These are phyloP conservation scores for Anniella stebbinsi DNA, from an alignment of 2,797 vertebrate genomes.

Conservation along the genomic window DNA sequence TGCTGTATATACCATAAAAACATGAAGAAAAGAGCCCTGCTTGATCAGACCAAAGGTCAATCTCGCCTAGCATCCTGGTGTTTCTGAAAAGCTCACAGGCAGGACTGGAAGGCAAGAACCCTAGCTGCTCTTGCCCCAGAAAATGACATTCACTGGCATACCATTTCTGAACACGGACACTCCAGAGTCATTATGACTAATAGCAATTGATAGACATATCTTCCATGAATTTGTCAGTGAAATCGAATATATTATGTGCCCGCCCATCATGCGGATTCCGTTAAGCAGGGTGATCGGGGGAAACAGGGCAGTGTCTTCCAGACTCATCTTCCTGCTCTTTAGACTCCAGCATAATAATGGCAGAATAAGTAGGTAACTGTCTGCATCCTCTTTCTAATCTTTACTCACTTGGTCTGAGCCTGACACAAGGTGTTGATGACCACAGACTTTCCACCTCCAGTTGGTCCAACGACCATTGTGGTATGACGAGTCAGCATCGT, in stretches of 20 bases:
- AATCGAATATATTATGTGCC: too few relatives aligned
- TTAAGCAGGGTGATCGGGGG: background rate
- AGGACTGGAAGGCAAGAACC: background rate
- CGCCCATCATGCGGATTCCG: fast-evolving
- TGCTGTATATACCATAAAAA: background rate
- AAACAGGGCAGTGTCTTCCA: background rate
- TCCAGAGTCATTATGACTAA: background rate
- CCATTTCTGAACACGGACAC: background rate
- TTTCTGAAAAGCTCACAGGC: background rate
- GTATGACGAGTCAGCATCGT: constrained; percentile 98
- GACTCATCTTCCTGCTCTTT: background rate
- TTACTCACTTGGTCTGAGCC: constrained; percentile 92
- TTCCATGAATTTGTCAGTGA: background rate
- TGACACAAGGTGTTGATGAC: constrained; percentile 95
- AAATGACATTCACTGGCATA: background rate
- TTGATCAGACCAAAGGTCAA: background rate
- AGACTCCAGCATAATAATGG: background rate
- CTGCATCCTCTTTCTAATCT: background rate
- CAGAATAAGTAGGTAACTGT: background rate
- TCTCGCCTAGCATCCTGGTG: background rate
- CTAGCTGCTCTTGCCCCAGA: background rate
- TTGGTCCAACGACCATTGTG: constrained; percentile 97
- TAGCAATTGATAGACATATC: background rate
- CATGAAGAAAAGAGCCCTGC: background rate
- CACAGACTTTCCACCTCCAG: constrained; percentile 96